Base-by-base conservation (phyloP, 2,113 vertebrate species). In the Chamaea fasciata region DNA sequence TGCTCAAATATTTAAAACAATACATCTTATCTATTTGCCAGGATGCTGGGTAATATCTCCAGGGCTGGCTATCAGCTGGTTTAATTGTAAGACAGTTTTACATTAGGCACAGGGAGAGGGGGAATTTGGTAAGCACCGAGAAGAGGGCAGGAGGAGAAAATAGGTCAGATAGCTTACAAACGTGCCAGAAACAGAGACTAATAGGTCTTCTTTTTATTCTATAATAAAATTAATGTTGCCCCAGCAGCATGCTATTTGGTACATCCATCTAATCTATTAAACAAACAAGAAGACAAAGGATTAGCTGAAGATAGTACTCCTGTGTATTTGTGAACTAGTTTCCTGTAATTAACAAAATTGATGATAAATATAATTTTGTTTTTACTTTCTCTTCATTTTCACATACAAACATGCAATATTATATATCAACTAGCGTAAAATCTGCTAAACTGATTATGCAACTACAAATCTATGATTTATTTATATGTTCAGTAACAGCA, bases 241-340 rank as follows among this genome's bases (percentile, higher is more conserved):
- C 96, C 92, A 94, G 93, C 95, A 96, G 95, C 94, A 90, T 30
- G 78, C 94, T 93, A 56, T 96, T 92, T 93, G 70, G 78, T 94
- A 67, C 90, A 97, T 97, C 84, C 78, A 97, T 97, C 96, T 95
- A 88, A 96, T 94, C 94, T 95, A 97, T 95, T 97, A 96, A 96
- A 95, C 92, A 96, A 97, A 94, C 78, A 89, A 81, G 96, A 86
- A 94, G 90, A 96, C 90, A 94, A 94, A 97, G 83, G 84, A 90
- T 97, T 90, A 84, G 82, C 93, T 94, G 75, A 92, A 94, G 89
- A 96, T 77, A 53, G 88, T 78, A 95, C 37, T 94, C 90, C 70
- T 89, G 92, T 95, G 92, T 83, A 95, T 96, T 91, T 96, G 80
- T 89, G 85, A 96, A 94, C 83, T 94, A 95, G 87, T 93, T 96